These are phyloP conservation scores for Ditula angustiorana DNA, from an alignment of 2,888 invertebrate genomes.

Conservation along the genomic window DNA sequence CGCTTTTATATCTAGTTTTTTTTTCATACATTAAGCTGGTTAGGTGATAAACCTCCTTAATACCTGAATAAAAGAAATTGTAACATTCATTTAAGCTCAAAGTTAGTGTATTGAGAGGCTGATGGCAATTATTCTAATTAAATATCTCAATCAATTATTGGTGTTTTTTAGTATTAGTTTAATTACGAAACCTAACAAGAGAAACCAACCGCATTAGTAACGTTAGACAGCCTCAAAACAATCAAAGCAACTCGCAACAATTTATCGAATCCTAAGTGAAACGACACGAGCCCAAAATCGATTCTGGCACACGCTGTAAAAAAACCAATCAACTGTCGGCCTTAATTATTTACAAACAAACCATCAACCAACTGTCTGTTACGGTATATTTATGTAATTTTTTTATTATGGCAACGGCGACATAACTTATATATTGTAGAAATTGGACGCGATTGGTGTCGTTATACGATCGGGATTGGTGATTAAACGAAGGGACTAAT, in stretches of 20 bases:
- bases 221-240: neutral
- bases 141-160: no score
- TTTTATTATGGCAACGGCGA: constrained; percentile 54
- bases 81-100: no score
- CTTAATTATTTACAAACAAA: constrained; percentile 54
- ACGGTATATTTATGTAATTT: constrained; percentile 53
- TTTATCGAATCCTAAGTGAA: constrained; percentile 14
- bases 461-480: constrained; percentile 51
- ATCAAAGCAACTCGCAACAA: constrained; percentile 3
- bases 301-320: constrained; percentile 16
- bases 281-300: constrained; percentile 12
- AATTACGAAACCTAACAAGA: no score
- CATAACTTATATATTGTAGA: constrained; percentile 47
- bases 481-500: constrained; percentile 41
- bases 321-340: constrained; percentile 38
- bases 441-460: constrained; percentile 52
- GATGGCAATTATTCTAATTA: no score
- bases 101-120: no score
- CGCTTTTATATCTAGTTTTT: neutral
- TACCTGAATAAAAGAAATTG: no score
- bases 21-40: neutral
- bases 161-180: no score
- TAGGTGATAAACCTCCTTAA: no score
- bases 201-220: no score
- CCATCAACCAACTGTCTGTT: constrained; percentile 51